Base-by-base conservation (phyloP, 2,888 invertebrate species). In the Hesperia comma region DNA sequence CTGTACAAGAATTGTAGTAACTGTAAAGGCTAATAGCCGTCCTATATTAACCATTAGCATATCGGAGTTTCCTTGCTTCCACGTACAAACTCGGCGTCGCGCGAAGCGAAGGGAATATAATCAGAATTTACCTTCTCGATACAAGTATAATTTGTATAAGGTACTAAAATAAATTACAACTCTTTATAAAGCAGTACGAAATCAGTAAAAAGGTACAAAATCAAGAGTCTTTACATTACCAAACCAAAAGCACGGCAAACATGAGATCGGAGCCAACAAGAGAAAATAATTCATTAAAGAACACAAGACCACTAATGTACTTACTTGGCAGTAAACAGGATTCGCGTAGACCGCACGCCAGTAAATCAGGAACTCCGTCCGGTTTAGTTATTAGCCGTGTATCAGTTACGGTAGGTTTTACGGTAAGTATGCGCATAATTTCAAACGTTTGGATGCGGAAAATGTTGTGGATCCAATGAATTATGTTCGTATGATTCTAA, bases 1-100 rank as follows among this genome's bases (percentile, higher is more conserved):
- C 68, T 71, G 70, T 61, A 54, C 68, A 71, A 70, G 71, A 70
- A 71, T 72, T 71, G 71, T 63, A 68, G 74, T 69, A 75, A 74
- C 74, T 75, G 73, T 61, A 74, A 76, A 75, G 75, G 73, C 72
- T 75, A 74, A 75, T 78, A 73, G 67, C 75, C 72, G 71, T 60
- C 60, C 66, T 66, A 60, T 54, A 66, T 60, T 66, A 66, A 19
- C 66, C 60, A 60, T 66, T 72, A 70, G 71, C 72, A 75, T 75
- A 74, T 74, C 68, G 67, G 64, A 61, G 64, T 63, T 69, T 57
- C 40, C 51, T 19, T 15, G 37, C 61, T 63, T 49, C 21, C 49
- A 64, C 68, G 69, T 57, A 66, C 58, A 40, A 43, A 26, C 12
- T 32, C 37, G 49, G 32, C 40, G 15, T 32, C 21, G 49, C 67